Evolutionary conservation across 2,888 invertebrate genomes (phyloP).

Genomic region (Stenotaenia linearis): DNA sequence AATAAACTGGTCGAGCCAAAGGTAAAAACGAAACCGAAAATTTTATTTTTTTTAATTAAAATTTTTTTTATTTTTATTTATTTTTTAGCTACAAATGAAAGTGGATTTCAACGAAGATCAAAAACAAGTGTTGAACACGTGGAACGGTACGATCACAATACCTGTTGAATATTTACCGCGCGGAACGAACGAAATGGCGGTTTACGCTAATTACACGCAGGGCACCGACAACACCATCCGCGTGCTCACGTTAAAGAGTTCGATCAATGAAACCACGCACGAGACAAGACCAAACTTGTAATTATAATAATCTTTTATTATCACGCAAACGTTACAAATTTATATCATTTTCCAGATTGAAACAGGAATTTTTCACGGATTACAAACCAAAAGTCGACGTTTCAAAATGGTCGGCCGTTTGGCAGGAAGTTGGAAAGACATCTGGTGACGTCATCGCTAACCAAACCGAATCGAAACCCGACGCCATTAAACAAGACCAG

Average conservation of each 20-base stretch:
- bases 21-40: neutral
- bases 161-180: constrained; percentile 17
- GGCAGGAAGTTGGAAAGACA: neutral
- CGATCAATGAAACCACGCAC: neutral
- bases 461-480: neutral
- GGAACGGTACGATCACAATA: constrained; percentile 1
- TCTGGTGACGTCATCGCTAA: neutral
- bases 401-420: neutral
- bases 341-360: neutral
- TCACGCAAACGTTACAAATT: neutral
- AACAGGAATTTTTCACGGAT: neutral
- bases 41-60: neutral
- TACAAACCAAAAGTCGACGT: neutral
- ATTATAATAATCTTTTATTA: neutral
- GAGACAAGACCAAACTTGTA: neutral
- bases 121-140: neutral
- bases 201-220: neutral
- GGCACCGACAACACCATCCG: neutral
- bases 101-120: neutral
- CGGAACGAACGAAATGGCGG: neutral
- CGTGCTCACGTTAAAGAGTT: neutral
- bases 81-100: neutral
- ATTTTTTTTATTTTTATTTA: neutral
- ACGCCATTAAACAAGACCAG: neutral
- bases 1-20: neutral